These are phyloP conservation scores for Borostomias antarcticus DNA, from an alignment of 2,797 vertebrate genomes.

Conservation along the genomic window DNA sequence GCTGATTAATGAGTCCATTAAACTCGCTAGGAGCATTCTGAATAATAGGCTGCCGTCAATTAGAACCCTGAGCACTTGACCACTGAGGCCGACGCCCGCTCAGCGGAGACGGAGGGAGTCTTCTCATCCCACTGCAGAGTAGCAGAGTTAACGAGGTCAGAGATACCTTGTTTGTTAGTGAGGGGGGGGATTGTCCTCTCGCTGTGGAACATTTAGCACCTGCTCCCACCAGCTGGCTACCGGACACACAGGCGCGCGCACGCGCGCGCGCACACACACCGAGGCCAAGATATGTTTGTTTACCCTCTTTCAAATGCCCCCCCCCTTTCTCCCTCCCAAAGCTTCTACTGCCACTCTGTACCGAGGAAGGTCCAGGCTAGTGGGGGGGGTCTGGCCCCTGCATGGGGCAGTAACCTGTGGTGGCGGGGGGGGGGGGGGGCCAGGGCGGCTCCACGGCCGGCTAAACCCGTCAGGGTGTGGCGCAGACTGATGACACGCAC, in stretches of 20 bases:
- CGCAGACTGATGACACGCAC: not conserved
- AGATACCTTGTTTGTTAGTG: not conserved
- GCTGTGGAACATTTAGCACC: not conserved
- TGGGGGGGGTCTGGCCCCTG: no score
- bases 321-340: conserved; percentile 20
- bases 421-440: no score
- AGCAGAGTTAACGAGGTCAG: not conserved
- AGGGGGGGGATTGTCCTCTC: not conserved
- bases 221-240: conserved; percentile 4
- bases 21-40: not conserved
- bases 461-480: no score
- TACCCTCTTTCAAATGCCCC: conserved; percentile 11
- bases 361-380: no score
- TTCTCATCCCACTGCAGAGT: no score
- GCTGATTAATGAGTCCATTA: not conserved
- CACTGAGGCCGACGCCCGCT: no score
- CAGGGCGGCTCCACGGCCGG: not conserved
- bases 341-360: conserved; percentile 3
- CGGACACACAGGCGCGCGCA: not conserved
- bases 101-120: no score
- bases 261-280: not conserved
- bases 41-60: not conserved
- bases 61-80: no score
- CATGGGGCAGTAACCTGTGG: not conserved
- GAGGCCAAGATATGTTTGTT: conserved; percentile 15